phyloP scores from a whole-genome alignment of 2,113 vertebrate genomes.

The Elgaria multicarinata region DNA sequence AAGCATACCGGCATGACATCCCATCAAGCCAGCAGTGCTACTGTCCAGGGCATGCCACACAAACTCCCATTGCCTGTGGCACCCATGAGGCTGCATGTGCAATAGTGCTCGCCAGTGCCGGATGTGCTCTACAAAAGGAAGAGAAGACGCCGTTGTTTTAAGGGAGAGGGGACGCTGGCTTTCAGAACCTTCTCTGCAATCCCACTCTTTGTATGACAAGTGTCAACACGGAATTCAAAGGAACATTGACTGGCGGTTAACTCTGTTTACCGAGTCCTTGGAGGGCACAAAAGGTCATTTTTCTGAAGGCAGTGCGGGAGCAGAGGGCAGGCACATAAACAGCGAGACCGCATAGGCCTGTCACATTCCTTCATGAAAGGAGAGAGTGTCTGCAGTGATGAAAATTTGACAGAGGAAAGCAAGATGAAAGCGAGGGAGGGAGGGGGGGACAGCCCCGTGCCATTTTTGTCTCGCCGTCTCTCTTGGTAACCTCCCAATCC shows the following conservation, averaged over 20 bases:
- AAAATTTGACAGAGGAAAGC: slow-evolving; percentile 33
- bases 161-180: background rate
- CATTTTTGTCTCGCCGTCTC: background rate
- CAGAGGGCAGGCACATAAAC: background rate
- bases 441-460: background rate
- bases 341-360: background rate
- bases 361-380: slow-evolving; percentile 37
- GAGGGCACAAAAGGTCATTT: slow-evolving; percentile 24
- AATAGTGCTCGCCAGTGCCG: too few species aligned
- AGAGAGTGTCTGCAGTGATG: background rate
- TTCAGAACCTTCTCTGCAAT: background rate
- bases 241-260: background rate
- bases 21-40: background rate
- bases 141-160: too few species aligned
- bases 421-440: slow-evolving; percentile 26
- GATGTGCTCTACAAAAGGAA: background rate
- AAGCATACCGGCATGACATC: background rate
- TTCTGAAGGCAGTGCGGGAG: rapidly evolving
- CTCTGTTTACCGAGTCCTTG: slow-evolving; percentile 27
- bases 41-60: background rate
- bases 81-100: background rate
- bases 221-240: slow-evolving; percentile 18
- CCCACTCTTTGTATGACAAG: rapidly evolving
- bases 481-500: background rate
- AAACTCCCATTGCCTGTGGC: background rate